Evolutionary conservation across 2,113 vertebrate species (phyloP), one percentile per base, ranked within the genome.

Genomic region (Hemibagrus wyckioides): DNA sequence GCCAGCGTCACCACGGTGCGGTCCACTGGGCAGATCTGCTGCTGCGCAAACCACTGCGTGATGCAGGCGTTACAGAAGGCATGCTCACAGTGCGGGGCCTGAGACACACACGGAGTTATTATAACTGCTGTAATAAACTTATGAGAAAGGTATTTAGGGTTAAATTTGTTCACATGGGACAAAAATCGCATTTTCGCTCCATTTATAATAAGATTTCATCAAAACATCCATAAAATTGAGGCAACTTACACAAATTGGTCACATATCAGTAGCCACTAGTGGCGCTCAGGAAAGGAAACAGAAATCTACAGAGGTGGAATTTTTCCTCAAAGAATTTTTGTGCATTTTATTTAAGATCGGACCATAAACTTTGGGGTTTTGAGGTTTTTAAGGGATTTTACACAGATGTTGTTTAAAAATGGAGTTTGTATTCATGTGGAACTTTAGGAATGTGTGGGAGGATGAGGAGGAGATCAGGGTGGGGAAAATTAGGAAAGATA

Each of bases 1-100:
- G 98, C 98, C 0, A 99, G 97, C 0, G 98, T 99, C 94, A 99
- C 98, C 33, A 99, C 98, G 2, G 97, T 99, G 90, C 98, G 98
- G 93, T 99, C 98, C 93, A 99, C 98, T 0, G 98, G 98, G 85
- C 98, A 99, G 8, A 97, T 99, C 95, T 99, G 98, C 95, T 99
- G 98, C 96, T 99, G 98, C 36, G 97, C 97, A 89, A 99, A 99
- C 98, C 98, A 99, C 95, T 99, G 97, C 3, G 97, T 99, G 95
- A 99, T 99, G 94, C 98, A 99, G 92, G 98, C 98, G 11, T 99
- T 99, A 95, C 98, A 99, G 95, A 99, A 99, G 89, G 98, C 98
- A 95, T 99, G 98, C 91, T 99, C 98, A 63, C 98, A 99, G 93
- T 99, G 98, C 41, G 98, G 98, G 54, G 98, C 98, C 98, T 99